These are phyloP conservation scores for Catostomus latipinnis DNA, from an alignment of 2,797 vertebrate species.

Conservation along the genomic window DNA sequence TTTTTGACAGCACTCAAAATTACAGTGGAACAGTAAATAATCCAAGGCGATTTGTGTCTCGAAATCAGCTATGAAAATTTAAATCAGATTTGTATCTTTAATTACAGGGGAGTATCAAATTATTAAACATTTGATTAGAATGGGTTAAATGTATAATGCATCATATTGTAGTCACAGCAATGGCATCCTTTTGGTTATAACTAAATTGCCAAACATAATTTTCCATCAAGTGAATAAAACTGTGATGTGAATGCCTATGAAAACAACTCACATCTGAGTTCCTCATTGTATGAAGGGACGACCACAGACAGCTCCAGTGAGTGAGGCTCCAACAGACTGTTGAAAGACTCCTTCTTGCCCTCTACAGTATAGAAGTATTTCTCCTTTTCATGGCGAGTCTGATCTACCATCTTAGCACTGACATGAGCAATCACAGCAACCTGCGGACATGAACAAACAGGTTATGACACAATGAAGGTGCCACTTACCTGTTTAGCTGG, in stretches of 20 bases:
- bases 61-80: too few species aligned
- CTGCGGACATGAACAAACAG: constrained; percentile 68
- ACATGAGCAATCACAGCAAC: constrained; percentile 80
- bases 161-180: too few species aligned
- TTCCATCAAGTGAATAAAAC: background rate
- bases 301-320: constrained; percentile 88
- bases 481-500: constrained; percentile 2
- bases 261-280: constrained; percentile 86
- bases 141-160: too few species aligned
- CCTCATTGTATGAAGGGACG: constrained; percentile 94
- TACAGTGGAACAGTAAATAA: too few species aligned
- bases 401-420: constrained; percentile 80
- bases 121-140: too few species aligned
- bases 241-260: background rate
- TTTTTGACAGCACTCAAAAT: too few species aligned
- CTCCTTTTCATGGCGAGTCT: constrained; percentile 81
- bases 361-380: constrained; percentile 81
- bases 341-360: constrained; percentile 78
- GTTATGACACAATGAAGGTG: background rate
- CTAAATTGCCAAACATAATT: too few species aligned
- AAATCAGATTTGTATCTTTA: too few species aligned
- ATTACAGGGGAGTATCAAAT: too few species aligned
- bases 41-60: too few species aligned
- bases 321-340: constrained; percentile 84
- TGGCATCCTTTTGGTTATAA: too few species aligned